phyloP scores from a whole-genome alignment of 2,888 invertebrate species.

The Mesorhabditis belari region DNA sequence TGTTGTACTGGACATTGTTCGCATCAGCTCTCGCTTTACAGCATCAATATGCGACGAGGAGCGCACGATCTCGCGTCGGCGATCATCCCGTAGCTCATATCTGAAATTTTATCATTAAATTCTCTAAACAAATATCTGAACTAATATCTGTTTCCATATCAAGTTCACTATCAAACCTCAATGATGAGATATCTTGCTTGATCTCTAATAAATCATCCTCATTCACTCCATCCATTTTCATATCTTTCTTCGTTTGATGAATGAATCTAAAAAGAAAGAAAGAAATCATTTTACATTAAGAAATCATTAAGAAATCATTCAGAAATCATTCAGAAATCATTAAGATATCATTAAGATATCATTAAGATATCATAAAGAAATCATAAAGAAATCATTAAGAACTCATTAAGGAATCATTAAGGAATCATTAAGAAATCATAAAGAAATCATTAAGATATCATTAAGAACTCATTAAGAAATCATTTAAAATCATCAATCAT shows the following conservation, averaged over 20 bases:
- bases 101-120: constrained; percentile 35
- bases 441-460: too few relatives aligned
- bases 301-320: too few relatives aligned
- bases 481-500: too few relatives aligned
- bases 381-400: not conserved
- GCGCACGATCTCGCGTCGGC: constrained; percentile 57
- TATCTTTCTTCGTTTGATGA: constrained; percentile 57
- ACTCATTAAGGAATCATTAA: not conserved
- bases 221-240: constrained; percentile 60
- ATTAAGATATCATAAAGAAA: too few relatives aligned
- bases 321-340: too few relatives aligned
- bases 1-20: constrained; percentile 48
- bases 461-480: too few relatives aligned
- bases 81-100: constrained; percentile 60
- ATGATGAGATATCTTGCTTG: constrained; percentile 61
- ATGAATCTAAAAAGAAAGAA: constrained; percentile 17
- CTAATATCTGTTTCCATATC: not conserved
- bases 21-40: constrained; percentile 57
- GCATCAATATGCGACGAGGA: constrained; percentile 58
- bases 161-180: constrained; percentile 53
- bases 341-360: too few relatives aligned
- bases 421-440: too few relatives aligned
- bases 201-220: constrained; percentile 61
- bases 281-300: too few relatives aligned
- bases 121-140: not conserved